Conservation (phyloP, 2,888 invertebrate species). For the Euplexia lucipara region DNA sequence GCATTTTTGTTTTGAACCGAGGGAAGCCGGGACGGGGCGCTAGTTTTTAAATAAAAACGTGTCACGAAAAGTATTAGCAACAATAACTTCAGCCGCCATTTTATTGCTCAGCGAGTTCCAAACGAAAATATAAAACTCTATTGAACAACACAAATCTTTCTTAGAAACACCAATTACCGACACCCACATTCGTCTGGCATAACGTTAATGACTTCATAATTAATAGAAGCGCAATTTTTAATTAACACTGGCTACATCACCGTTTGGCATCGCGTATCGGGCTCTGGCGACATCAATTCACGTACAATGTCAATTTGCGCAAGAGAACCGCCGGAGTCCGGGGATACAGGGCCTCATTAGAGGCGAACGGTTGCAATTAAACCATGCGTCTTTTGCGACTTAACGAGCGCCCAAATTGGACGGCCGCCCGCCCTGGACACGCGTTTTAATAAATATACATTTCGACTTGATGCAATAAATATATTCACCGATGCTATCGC, state of each 20-base stretch:
- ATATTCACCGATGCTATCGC: slow-evolving; percentile 72
- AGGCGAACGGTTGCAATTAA: slow-evolving; percentile 89
- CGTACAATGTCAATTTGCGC: slow-evolving; percentile 89
- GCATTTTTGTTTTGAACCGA: no score
- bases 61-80: slow-evolving; percentile 26
- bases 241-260: slow-evolving; percentile 65
- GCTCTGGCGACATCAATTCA: slow-evolving; percentile 85
- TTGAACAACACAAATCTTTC: slow-evolving; percentile 23
- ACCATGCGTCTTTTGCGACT: slow-evolving; percentile 88
- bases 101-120: slow-evolving; percentile 21
- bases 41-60: slow-evolving; percentile 27
- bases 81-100: slow-evolving; percentile 20
- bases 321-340: slow-evolving; percentile 79
- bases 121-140: slow-evolving; percentile 22
- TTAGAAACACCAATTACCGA: slow-evolving; percentile 35
- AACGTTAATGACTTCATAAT: slow-evolving; percentile 51
- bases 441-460: slow-evolving; percentile 81
- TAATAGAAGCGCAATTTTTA: slow-evolving; percentile 56
- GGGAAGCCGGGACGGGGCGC: not conserved
- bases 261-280: slow-evolving; percentile 74
- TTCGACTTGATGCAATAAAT: slow-evolving; percentile 75
- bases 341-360: slow-evolving; percentile 88
- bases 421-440: slow-evolving; percentile 82
- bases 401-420: slow-evolving; percentile 90
- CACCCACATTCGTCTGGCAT: slow-evolving; percentile 28